phyloP scores from a whole-genome alignment of 2,113 vertebrate species.

The Ceratotherium simum region DNA sequence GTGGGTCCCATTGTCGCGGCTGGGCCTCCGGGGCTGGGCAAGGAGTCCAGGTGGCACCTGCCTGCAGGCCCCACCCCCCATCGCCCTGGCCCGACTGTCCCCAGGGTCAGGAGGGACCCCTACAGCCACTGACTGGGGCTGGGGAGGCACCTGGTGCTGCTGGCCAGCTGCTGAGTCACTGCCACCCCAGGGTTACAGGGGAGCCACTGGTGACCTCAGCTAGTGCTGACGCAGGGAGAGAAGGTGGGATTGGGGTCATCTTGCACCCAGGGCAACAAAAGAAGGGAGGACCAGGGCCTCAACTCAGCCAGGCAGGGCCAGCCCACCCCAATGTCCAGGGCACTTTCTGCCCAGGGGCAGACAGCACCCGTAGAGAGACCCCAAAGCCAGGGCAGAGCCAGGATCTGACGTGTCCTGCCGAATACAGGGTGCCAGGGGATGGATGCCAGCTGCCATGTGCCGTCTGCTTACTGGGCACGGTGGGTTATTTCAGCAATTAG shows the following conservation, averaged over 20 bases:
- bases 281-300: background rate
- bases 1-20: background rate
- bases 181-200: background rate
- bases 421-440: too few relatives aligned
- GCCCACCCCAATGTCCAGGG: background rate
- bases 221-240: background rate
- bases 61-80: background rate
- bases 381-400: background rate
- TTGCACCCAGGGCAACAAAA: background rate
- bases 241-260: background rate
- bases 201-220: slow-evolving; percentile 12
- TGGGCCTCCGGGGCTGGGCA: background rate
- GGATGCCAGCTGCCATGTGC: background rate
- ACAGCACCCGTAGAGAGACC: background rate
- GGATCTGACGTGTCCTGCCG: background rate
- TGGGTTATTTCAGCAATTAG: background rate
- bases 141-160: background rate
- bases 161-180: background rate
- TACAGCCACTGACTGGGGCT: background rate
- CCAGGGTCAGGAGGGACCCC: background rate
- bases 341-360: too few relatives aligned
- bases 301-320: background rate
- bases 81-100: background rate
- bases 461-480: background rate
- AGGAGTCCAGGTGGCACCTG: background rate